Evolutionary conservation across 2,797 vertebrate species (phyloP).

Genomic region (Syngnathus acus): DNA sequence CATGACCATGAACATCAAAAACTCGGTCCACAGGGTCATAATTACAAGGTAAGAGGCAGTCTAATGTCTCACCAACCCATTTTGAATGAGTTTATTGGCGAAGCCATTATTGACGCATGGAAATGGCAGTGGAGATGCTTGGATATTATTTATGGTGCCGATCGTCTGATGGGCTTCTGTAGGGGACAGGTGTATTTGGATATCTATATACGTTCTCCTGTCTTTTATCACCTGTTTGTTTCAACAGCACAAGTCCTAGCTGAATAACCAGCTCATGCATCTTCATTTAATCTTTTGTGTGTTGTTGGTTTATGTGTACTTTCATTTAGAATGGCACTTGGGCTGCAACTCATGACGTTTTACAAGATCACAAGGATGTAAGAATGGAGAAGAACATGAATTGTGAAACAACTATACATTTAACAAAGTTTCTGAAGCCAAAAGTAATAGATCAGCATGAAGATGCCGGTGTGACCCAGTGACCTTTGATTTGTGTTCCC

Average conservation of each 20-base stretch:
- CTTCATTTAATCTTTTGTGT: no score
- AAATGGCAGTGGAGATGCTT: conserved; percentile 30
- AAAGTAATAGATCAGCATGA: no score
- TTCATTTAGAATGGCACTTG: no score
- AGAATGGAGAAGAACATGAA: no score
- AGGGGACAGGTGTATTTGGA: conserved; percentile 25
- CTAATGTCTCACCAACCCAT: conserved; percentile 3
- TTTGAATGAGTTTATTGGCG: conserved; percentile 16
- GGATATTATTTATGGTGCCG: conserved; percentile 33
- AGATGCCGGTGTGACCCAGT: no score
- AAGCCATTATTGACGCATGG: conserved; percentile 26
- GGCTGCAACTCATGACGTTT: no score
- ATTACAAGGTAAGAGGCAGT: conserved; percentile 9
- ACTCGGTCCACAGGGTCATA: neutral
- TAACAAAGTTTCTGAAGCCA: no score
- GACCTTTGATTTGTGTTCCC: no score
- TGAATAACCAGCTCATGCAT: no score
- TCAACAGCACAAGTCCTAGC: neutral
- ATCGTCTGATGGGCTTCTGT: conserved; percentile 13
- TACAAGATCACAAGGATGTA: no score
- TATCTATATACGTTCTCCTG: neutral
- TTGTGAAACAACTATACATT: no score
- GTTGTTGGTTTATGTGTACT: no score
- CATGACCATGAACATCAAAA: conserved; percentile 2
- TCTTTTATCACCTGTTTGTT: neutral